phyloP scores from a whole-genome alignment of 2,888 invertebrate species.

The Melieria crassipennis region DNA sequence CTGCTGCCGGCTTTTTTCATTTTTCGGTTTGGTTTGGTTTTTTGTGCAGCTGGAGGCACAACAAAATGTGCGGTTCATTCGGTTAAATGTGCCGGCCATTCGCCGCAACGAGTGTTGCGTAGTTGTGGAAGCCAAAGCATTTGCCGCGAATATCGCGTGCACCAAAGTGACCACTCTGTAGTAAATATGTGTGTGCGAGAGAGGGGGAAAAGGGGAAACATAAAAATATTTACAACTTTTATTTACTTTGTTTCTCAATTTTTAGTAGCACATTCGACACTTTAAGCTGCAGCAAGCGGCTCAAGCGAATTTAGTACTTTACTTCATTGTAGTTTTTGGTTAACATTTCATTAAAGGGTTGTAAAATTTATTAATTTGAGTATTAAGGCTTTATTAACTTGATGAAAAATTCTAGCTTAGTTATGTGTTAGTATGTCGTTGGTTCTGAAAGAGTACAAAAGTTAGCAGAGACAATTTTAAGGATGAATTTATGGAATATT shows the following conservation, averaged over 20 bases:
- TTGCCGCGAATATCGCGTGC: constrained; percentile 29
- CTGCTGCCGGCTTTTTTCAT: constrained; percentile 21
- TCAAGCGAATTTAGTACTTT: not conserved
- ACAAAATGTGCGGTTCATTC: not conserved
- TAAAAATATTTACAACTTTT: constrained; percentile 3
- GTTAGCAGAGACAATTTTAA: too few relatives aligned
- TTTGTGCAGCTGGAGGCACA: constrained; percentile 5
- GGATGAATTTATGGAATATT: too few relatives aligned
- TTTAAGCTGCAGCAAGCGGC: not conserved
- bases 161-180: constrained; percentile 9
- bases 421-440: too few relatives aligned
- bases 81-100: not conserved
- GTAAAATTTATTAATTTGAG: too few relatives aligned
- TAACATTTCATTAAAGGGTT: too few relatives aligned
- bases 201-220: not conserved
- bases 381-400: too few relatives aligned
- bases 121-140: too few relatives aligned
- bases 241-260: not conserved
- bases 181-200: too few relatives aligned
- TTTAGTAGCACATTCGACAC: not conserved
- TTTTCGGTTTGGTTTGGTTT: constrained; percentile 13
- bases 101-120: too few relatives aligned
- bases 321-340: not conserved
- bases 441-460: too few relatives aligned
- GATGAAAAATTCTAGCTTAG: too few relatives aligned